Evolutionary conservation across 2,113 vertebrate genomes (phyloP).

Genomic region (Cyanoliseus patagonus): DNA sequence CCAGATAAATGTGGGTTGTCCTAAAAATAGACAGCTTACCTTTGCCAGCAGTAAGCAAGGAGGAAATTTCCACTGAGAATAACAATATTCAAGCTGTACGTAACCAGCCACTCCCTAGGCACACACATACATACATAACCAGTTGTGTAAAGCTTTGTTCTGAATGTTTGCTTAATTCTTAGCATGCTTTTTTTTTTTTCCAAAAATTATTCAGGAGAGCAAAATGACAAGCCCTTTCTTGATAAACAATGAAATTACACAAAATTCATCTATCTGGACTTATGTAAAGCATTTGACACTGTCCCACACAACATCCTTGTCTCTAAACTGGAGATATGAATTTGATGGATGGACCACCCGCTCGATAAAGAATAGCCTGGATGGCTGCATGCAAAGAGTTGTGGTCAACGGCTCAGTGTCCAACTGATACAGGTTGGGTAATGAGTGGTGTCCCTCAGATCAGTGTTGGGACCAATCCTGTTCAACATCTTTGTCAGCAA

Average conservation of each 20-base stretch:
- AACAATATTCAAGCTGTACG: neutral
- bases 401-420: neutral
- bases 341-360: neutral
- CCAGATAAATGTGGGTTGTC: neutral
- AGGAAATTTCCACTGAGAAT: neutral
- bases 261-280: neutral
- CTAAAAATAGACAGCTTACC: neutral
- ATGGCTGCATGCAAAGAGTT: neutral
- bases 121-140: neutral
- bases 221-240: neutral
- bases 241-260: neutral
- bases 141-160: neutral
- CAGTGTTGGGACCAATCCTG: neutral
- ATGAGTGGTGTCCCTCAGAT: neutral
- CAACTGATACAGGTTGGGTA: neutral
- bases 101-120: neutral
- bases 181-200: neutral
- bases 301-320: neutral
- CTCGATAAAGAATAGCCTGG: neutral
- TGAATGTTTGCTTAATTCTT: neutral
- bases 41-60: neutral
- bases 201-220: neutral
- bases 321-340: neutral
- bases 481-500: neutral
- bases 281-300: neutral